Evolutionary conservation across 2,113 vertebrate genomes (phyloP).

Genomic region (Salvelinus namaycush): DNA sequence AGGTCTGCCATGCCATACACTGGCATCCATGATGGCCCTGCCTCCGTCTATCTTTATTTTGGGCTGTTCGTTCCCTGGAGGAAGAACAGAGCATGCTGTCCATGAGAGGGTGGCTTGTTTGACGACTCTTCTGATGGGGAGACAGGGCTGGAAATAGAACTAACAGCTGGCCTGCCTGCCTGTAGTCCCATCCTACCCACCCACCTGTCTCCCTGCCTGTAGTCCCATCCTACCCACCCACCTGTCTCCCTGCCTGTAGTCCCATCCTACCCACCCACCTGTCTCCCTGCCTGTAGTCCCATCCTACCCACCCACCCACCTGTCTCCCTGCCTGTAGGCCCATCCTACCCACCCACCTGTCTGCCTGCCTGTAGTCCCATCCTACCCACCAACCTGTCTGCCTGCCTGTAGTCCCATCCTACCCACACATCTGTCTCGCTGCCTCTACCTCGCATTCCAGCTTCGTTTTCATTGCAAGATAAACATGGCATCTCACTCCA

Average conservation of each 20-base stretch:
- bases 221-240: too few relatives aligned
- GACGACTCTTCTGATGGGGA: slow-evolving; percentile 45
- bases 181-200: background rate
- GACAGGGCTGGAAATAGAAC: slow-evolving; percentile 66
- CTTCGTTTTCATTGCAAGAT: slow-evolving; percentile 74
- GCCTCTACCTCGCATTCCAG: slow-evolving; percentile 50
- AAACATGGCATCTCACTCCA: slow-evolving; percentile 66
- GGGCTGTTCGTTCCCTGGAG: slow-evolving; percentile 38
- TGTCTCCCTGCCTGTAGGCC: slow-evolving; percentile 38
- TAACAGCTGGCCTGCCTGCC: slow-evolving; percentile 39
- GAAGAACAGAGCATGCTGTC: slow-evolving; percentile 39
- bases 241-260: slow-evolving; percentile 38
- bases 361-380: slow-evolving; percentile 37
- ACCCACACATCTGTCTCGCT: slow-evolving; percentile 28
- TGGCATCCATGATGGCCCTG: slow-evolving; percentile 19
- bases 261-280: background rate
- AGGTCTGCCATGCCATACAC: background rate
- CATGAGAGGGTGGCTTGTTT: slow-evolving; percentile 55
- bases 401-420: background rate
- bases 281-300: slow-evolving; percentile 37
- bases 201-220: slow-evolving; percentile 37
- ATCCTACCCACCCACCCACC: background rate
- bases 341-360: background rate
- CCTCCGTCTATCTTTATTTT: slow-evolving; percentile 56
- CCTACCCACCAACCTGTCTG: slow-evolving; percentile 11